These are phyloP conservation scores for Typhlichthys eigenmanni DNA, from an alignment of 2,797 vertebrate genomes.

Conservation along the genomic window DNA sequence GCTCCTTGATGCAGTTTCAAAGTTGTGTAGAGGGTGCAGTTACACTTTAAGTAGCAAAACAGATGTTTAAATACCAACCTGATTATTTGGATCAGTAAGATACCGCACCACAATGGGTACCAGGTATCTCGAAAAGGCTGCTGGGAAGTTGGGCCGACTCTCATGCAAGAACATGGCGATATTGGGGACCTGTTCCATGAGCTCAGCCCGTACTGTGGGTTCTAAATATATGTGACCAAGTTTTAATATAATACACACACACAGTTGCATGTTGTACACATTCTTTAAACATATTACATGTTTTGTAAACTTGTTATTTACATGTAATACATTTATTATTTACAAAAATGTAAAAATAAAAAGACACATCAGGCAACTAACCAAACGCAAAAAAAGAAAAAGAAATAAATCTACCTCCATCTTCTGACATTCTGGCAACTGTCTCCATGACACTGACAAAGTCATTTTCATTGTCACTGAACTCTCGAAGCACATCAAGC, in stretches of 20 bases:
- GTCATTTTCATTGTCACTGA: slow-evolving; percentile 88
- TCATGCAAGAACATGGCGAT: slow-evolving; percentile 89
- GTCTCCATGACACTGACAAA: slow-evolving; percentile 90
- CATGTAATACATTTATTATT: not conserved
- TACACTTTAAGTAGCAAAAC: not conserved
- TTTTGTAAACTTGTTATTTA: not conserved
- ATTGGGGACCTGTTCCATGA: slow-evolving; percentile 92
- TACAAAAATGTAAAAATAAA: not conserved
- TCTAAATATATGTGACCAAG: slow-evolving; percentile 70
- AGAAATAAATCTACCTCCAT: slow-evolving; percentile 81
- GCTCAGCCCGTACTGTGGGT: slow-evolving; percentile 87
- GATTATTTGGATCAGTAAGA: slow-evolving; percentile 89
- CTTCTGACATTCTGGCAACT: slow-evolving; percentile 88
- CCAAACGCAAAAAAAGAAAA: slow-evolving; percentile 17
- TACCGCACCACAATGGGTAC: slow-evolving; percentile 85
- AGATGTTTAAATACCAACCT: slow-evolving; percentile 69
- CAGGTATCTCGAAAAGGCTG: slow-evolving; percentile 86
- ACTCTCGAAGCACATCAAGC: slow-evolving; percentile 86
- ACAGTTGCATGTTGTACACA: not conserved
- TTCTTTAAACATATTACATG: not conserved
- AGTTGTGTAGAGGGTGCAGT: no score
- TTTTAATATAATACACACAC: slow-evolving; percentile 1
- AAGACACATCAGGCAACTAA: not conserved
- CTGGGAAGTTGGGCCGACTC: slow-evolving; percentile 85
- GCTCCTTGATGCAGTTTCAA: no score